phyloP scores from a whole-genome alignment of 2,888 invertebrate species.

The Ferdinandea cuprea region DNA sequence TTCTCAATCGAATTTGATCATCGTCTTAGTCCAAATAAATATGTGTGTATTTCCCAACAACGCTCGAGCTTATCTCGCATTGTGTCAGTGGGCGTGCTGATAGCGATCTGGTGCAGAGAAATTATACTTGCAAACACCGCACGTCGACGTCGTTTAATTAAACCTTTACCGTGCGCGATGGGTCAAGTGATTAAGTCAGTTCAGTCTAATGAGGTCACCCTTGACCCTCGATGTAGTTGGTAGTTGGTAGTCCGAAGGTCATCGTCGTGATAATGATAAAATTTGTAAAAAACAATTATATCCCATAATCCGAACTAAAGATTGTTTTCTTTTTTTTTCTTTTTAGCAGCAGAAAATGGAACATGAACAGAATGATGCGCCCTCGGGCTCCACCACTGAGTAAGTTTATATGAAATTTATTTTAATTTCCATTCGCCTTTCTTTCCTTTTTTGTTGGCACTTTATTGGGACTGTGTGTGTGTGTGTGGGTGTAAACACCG shows the following conservation, averaged over 20 bases:
- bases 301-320: neutral
- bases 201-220: conserved; percentile 30
- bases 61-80: conserved; percentile 46
- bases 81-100: conserved; percentile 56
- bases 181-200: conserved; percentile 22
- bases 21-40: neutral
- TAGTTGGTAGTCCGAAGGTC: conserved; percentile 16
- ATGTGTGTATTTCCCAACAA: conserved; percentile 12
- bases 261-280: conserved; percentile 32
- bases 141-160: conserved; percentile 8
- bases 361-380: conserved; percentile 58
- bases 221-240: neutral
- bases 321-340: conserved; percentile 13
- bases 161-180: conserved; percentile 3
- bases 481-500: neutral
- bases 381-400: conserved; percentile 61
- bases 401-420: conserved; percentile 61
- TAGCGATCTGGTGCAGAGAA: conserved; percentile 20
- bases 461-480: neutral
- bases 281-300: neutral
- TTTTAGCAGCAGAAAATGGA: conserved; percentile 51
- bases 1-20: conserved; percentile 6
- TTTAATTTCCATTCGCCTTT: conserved; percentile 29
- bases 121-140: conserved; percentile 9
- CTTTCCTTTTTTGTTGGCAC: conserved; percentile 10